These are phyloP conservation scores for Ardeotis arabs DNA, from an alignment of 2,113 vertebrate species.

Conservation along the genomic window DNA sequence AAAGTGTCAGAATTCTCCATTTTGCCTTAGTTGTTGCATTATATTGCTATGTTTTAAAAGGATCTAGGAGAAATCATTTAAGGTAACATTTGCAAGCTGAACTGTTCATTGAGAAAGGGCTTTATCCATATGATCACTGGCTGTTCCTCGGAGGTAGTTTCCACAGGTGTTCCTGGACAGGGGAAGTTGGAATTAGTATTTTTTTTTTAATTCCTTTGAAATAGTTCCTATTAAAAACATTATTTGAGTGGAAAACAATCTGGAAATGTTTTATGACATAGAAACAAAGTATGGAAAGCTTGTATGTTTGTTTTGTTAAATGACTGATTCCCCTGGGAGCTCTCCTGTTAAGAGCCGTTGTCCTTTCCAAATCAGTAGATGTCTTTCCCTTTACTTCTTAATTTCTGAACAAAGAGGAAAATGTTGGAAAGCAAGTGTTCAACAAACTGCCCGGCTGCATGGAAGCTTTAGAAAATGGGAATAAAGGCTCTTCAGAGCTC, in stretches of 20 bases:
- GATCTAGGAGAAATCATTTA: not conserved
- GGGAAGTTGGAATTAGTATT: not conserved
- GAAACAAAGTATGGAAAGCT: not conserved
- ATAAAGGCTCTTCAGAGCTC: conserved; percentile 46
- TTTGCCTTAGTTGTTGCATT: not conserved
- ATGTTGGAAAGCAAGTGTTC: not conserved
- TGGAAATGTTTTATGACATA: not conserved
- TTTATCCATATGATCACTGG: not conserved
- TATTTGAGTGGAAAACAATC: not conserved
- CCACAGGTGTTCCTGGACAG: not conserved
- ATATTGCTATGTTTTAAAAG: not conserved
- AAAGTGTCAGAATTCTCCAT: not conserved
- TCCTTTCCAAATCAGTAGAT: not conserved
- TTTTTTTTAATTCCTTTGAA: not conserved
- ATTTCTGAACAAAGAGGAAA: not conserved
- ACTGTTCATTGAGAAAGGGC: not conserved
- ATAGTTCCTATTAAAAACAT: not conserved
- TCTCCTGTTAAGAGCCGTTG: not conserved
- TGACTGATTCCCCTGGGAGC: not conserved
- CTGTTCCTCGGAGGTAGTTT: not conserved
- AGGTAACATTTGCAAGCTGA: not conserved
- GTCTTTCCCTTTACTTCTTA: not conserved
- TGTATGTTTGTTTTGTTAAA: not conserved
- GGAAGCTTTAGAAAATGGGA: conserved; percentile 15
- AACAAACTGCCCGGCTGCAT: not conserved